Percentiles rank a stretch among this genome's conserved stretches.
Evolutionary conservation across 2,113 vertebrate species (phyloP).

Genomic region (Alexandromys fortis): DNA sequence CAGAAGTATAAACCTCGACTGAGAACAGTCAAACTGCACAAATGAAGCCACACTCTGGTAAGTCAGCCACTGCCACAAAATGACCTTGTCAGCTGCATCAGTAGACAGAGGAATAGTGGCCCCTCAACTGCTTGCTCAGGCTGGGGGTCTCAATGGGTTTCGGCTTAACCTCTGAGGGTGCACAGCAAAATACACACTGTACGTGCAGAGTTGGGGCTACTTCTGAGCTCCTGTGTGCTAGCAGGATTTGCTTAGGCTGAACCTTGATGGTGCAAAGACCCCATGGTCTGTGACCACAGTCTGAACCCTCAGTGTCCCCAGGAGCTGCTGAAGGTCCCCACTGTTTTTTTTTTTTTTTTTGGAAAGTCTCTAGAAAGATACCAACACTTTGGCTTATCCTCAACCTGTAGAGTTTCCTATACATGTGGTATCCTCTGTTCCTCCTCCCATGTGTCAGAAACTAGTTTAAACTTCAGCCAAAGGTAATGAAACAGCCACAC

Average conservation of each 20-base stretch:
- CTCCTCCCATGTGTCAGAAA: not conserved
- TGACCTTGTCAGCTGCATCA: too few relatives aligned
- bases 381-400: not conserved
- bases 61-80: not conserved
- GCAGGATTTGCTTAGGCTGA: not conserved
- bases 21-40: too few relatives aligned
- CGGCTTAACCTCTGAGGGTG: not conserved
- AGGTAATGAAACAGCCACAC: not conserved
- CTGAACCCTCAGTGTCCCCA: too few relatives aligned
- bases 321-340: too few relatives aligned
- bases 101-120: not conserved
- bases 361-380: not conserved
- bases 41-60: not conserved
- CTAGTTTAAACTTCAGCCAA: not conserved
- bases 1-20: not conserved
- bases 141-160: too few relatives aligned
- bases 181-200: rapidly evolving
- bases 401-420: not conserved
- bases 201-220: not conserved
- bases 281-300: not conserved
- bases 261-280: not conserved
- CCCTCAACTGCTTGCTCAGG: not conserved
- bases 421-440: rapidly evolving
- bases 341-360: not conserved
- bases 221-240: not conserved